These are phyloP conservation scores for Plutomurus gul DNA, from an alignment of 1,140 invertebrate species.

Conservation along the genomic window DNA sequence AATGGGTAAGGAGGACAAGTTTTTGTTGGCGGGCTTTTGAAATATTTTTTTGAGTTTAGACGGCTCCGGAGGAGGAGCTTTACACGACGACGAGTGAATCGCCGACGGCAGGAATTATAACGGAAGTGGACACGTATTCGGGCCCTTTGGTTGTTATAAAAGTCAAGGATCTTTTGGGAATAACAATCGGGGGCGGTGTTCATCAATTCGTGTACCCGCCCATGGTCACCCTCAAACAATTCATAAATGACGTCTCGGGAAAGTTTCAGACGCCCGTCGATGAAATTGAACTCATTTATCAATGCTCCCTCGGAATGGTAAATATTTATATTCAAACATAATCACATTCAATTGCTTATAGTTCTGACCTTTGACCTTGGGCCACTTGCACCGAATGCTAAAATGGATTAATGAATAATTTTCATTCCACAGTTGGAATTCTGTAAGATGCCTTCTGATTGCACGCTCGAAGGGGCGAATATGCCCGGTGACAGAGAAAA, in stretches of 20 bases:
- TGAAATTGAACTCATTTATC: conserved; percentile 37
- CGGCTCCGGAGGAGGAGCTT: neutral
- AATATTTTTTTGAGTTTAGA: too few relatives aligned
- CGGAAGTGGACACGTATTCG: neutral
- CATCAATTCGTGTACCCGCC: conserved; percentile 17
- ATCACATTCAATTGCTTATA: too few relatives aligned
- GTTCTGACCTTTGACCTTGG: too few relatives aligned
- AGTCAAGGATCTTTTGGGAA: conserved; percentile 14
- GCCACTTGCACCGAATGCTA: too few relatives aligned
- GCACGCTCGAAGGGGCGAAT: neutral
- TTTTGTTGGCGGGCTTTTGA: too few relatives aligned
- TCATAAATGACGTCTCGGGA: conserved; percentile 11
- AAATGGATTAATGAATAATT: too few relatives aligned
- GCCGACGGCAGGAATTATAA: neutral
- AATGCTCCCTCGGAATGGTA: neutral
- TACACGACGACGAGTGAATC: neutral
- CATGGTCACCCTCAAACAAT: conserved; percentile 10
- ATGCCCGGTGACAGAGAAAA: neutral
- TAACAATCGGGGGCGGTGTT: neutral
- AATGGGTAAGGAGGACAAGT: too few relatives aligned
- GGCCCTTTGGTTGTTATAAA: conserved; percentile 28
- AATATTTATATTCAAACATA: too few relatives aligned
- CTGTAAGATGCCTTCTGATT: neutral
- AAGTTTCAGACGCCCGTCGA: neutral
- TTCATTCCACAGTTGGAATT: conserved; percentile 7